Evolutionary conservation across 2,113 vertebrate genomes (phyloP).

Genomic region (Todiramphus chloris): DNA sequence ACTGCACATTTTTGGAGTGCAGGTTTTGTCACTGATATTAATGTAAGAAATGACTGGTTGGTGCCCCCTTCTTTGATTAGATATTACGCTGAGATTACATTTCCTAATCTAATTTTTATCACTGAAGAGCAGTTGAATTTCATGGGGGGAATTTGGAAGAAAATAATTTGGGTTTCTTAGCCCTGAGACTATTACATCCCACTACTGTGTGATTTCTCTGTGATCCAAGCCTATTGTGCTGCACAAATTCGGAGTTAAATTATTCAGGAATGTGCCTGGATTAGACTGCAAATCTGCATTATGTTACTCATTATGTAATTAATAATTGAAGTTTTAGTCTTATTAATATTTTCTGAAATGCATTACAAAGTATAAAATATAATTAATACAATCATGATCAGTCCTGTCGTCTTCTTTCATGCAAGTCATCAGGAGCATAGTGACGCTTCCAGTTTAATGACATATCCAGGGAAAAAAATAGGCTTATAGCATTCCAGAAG

Average conservation of each 20-base stretch:
- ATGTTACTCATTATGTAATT: constrained; percentile 51
- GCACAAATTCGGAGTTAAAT: constrained; percentile 51
- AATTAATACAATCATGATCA: constrained; percentile 38
- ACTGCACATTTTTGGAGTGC: neutral
- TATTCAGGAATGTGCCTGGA: constrained; percentile 27
- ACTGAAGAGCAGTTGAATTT: neutral
- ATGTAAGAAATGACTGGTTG: neutral
- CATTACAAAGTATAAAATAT: constrained; percentile 1
- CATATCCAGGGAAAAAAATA: neutral
- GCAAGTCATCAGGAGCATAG: neutral
- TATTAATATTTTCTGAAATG: constrained; percentile 55
- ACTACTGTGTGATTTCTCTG: neutral
- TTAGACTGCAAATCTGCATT: constrained; percentile 43
- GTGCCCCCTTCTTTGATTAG: neutral
- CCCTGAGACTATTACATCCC: neutral
- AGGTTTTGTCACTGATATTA: neutral
- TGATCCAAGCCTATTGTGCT: constrained; percentile 5
- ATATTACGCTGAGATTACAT: neutral
- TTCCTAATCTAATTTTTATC: constrained; percentile 12
- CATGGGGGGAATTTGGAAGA: neutral
- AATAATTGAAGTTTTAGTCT: constrained; percentile 60
- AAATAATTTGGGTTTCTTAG: neutral
- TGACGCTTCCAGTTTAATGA: constrained; percentile 6
- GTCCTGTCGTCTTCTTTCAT: neutral
- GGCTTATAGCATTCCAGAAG: neutral